Percentiles rank a stretch among this genome's conserved stretches.
phyloP scores from a whole-genome alignment of 23 tunicate species.

The Corella eumyota region DNA sequence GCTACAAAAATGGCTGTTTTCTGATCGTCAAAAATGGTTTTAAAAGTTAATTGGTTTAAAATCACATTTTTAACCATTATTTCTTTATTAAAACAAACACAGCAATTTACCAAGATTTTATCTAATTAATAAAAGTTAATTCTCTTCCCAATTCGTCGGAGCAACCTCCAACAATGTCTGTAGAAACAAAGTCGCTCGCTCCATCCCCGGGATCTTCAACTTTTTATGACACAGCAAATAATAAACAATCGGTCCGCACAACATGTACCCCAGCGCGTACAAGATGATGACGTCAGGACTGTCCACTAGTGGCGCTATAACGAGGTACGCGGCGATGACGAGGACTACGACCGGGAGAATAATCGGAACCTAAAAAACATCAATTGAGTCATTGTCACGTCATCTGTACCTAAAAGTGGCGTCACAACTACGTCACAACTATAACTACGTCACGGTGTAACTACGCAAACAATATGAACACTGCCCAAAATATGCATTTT shows the following conservation, averaged over 20 bases:
- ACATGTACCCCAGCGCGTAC: constrained; percentile 36
- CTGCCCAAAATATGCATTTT: no score
- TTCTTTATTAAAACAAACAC: no score
- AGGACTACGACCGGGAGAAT: constrained; percentile 36
- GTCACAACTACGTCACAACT: no score
- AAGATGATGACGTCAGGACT: constrained; percentile 42
- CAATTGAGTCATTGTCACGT: no score
- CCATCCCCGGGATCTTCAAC: constrained; percentile 37
- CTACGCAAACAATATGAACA: no score
- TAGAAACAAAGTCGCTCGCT: constrained; percentile 25
- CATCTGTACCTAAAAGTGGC: no score
- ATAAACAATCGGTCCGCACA: constrained; percentile 42
- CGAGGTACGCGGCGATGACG: constrained; percentile 38
- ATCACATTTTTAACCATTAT: no score
- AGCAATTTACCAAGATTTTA: no score
- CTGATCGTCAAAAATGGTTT: no score
- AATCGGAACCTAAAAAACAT: constrained; percentile 66
- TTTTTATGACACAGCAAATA: constrained; percentile 37
- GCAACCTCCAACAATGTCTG: constrained; percentile 50
- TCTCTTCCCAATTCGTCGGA: constrained; percentile 63
- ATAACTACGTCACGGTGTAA: no score
- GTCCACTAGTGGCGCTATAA: constrained; percentile 53
- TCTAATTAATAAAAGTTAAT: neutral
- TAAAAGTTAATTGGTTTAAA: no score
- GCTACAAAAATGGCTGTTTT: no score